Conservation (phyloP, 1,140 invertebrate species). For the Physella acuta region DNA sequence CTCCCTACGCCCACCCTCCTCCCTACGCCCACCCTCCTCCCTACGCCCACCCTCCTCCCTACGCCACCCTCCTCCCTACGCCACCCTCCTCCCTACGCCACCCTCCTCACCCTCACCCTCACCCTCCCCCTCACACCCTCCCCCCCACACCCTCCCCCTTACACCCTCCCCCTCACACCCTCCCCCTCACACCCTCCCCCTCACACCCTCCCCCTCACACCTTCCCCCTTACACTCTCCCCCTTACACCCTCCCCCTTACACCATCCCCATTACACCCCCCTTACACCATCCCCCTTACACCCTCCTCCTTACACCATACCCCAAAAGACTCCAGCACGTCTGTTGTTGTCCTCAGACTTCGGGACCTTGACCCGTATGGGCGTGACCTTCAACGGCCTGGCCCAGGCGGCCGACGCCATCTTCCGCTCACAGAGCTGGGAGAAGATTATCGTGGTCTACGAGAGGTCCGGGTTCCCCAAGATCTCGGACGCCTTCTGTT, state of each 20-base stretch:
- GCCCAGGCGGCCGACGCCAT: slow-evolving; percentile 70
- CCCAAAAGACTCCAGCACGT: too few species aligned
- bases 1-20: too few species aligned
- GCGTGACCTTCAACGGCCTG: slow-evolving; percentile 68
- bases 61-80: too few species aligned
- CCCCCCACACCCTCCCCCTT: too few species aligned
- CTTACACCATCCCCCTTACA: slow-evolving; percentile 23
- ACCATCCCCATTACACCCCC: background rate
- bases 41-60: too few species aligned
- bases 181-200: background rate
- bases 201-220: background rate
- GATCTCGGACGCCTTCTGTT: slow-evolving; percentile 62
- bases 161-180: background rate
- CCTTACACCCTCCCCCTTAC: background rate
- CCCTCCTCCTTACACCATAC: background rate
- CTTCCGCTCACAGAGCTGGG: slow-evolving; percentile 68
- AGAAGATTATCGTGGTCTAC: slow-evolving; percentile 71
- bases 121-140: too few species aligned
- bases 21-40: too few species aligned
- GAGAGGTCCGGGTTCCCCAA: slow-evolving; percentile 67
- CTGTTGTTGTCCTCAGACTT: slow-evolving; percentile 28
- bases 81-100: too few species aligned
- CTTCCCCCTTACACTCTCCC: background rate
- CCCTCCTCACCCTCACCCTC: too few species aligned
- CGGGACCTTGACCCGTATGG: slow-evolving; percentile 43